Evolutionary conservation across 37 sponge, comb jelly and placozoan genomes (phyloP).

Genomic region (Hexactinellida sp.): DNA sequence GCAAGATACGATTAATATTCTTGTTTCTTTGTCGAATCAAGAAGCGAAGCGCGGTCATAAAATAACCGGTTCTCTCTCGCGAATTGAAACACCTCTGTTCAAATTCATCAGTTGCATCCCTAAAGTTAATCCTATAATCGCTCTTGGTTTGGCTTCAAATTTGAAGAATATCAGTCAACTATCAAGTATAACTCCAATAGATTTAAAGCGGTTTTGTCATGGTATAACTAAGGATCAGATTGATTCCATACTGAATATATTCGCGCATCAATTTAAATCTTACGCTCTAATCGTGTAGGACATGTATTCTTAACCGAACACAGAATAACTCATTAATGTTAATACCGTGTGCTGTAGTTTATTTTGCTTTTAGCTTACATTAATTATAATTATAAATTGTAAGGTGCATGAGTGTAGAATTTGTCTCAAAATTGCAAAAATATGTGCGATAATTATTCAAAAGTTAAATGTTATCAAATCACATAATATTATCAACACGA

Average conservation of each 20-base stretch:
- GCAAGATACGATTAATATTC: not conserved
- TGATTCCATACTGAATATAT: not conserved
- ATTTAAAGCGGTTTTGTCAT: not conserved
- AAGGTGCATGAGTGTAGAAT: no score
- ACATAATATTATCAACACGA: no score
- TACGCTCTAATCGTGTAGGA: not conserved
- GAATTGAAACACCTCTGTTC: not conserved
- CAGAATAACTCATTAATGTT: not conserved
- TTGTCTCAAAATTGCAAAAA: no score
- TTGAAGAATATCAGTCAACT: not conserved
- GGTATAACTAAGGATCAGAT: not conserved
- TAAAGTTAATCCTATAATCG: not conserved
- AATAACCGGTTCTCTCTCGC: not conserved
- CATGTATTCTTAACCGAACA: not conserved
- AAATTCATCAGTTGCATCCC: not conserved
- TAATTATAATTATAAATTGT: no score
- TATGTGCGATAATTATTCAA: no score
- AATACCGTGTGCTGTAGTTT: not conserved
- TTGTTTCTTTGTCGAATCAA: not conserved
- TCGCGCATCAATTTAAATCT: not conserved
- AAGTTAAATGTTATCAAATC: no score
- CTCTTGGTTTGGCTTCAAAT: not conserved
- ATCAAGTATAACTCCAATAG: not conserved
- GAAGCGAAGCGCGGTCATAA: conserved; percentile 12
- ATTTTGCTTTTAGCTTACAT: not conserved